A percentile compares a stretch with the other conserved stretches of the same genome.
phyloP scores from a whole-genome alignment of 2,888 invertebrate genomes.

The Brachynemurus nebulosus region DNA sequence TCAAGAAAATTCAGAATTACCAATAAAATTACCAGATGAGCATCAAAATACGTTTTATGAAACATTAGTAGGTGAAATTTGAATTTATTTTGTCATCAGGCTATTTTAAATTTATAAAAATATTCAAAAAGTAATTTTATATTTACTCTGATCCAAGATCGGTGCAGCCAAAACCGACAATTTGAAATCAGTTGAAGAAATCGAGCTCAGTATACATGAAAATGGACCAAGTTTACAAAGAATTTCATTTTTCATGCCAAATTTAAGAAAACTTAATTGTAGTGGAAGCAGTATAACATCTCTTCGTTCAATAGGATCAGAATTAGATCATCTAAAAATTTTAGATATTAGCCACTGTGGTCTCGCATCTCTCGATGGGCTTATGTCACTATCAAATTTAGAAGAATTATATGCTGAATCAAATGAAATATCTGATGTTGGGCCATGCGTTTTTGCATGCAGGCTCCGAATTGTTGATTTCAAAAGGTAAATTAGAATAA shows the following conservation, averaged over 20 bases:
- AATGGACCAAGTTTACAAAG: constrained; percentile 6
- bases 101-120: no score
- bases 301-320: constrained; percentile 4
- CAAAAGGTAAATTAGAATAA: neutral
- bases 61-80: no score
- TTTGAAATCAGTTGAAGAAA: constrained; percentile 4
- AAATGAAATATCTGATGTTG: constrained; percentile 6
- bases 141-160: no score
- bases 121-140: no score
- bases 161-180: constrained; percentile 4
- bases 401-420: constrained; percentile 5
- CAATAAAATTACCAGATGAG: no score
- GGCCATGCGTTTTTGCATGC: neutral
- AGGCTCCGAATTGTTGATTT: no score
- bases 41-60: no score
- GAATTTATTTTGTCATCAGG: no score
- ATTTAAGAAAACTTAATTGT: neutral
- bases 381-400: neutral
- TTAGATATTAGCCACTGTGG: constrained; percentile 4
- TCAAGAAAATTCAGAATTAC: no score
- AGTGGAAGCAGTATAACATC: constrained; percentile 2
- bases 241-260: constrained; percentile 1
- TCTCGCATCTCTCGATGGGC: constrained; percentile 4
- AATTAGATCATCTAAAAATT: constrained; percentile 1
- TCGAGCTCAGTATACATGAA: neutral